These are phyloP conservation scores for Drosophila erecta DNA, from an alignment of 1,140 invertebrate species.

Conservation along the genomic window DNA sequence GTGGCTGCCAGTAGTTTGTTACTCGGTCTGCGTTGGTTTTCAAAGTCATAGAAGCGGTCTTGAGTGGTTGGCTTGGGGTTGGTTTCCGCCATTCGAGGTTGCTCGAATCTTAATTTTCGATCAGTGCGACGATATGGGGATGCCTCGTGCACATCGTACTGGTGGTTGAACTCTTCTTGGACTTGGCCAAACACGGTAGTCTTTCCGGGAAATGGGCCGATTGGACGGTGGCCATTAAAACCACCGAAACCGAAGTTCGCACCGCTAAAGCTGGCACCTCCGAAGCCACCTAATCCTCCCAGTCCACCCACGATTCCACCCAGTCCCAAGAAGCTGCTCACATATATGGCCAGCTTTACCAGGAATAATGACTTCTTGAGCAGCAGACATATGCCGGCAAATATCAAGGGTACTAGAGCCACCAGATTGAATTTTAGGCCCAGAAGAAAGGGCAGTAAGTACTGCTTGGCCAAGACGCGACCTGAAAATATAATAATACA, in stretches of 20 bases:
- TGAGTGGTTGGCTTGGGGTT: constrained; percentile 21
- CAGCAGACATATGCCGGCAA: constrained; percentile 88
- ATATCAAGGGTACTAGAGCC: constrained; percentile 89
- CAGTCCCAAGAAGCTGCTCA: constrained; percentile 88
- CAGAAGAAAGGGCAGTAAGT: constrained; percentile 89
- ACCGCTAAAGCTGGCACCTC: constrained; percentile 48
- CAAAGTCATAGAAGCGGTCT: constrained; percentile 83
- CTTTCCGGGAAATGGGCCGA: constrained; percentile 68
- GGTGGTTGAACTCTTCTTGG: constrained; percentile 66
- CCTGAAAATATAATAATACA: constrained; percentile 85
- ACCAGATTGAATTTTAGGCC: constrained; percentile 91
- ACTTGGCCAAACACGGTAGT: constrained; percentile 52
- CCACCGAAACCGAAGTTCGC: constrained; percentile 44
- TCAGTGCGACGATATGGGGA: constrained; percentile 73
- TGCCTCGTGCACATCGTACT: constrained; percentile 66
- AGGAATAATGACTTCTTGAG: constrained; percentile 90
- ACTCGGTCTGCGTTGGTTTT: constrained; percentile 55
- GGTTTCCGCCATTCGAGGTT: constrained; percentile 40
- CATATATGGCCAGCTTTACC: constrained; percentile 89
- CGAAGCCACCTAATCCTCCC: constrained; percentile 50
- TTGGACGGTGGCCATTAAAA: constrained; percentile 42
- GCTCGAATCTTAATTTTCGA: constrained; percentile 73
- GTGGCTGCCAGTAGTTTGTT: constrained; percentile 39
- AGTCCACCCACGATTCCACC: constrained; percentile 84
- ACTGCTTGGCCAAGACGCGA: constrained; percentile 88